Conservation (phyloP, 2,797 vertebrate species). For the Takifugu rubripes region DNA sequence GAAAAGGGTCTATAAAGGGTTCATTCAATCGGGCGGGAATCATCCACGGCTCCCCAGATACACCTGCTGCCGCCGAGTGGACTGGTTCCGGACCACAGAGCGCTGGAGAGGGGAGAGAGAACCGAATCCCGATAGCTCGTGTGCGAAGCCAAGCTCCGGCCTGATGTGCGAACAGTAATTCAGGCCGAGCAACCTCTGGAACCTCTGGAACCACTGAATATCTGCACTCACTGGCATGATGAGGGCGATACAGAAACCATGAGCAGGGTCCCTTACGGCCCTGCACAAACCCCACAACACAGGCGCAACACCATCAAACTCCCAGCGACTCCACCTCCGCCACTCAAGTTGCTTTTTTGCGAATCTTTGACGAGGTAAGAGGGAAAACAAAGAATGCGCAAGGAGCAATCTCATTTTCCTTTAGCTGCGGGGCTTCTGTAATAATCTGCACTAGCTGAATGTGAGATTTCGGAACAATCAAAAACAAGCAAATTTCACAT, state of each 20-base stretch:
- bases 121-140: too few species aligned
- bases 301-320: not conserved
- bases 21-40: slow-evolving; percentile 68
- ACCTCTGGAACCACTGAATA: slow-evolving; percentile 22
- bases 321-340: not conserved
- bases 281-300: slow-evolving; percentile 9
- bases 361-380: slow-evolving; percentile 16
- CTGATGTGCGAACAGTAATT: slow-evolving; percentile 18
- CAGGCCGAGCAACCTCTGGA: not conserved
- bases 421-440: slow-evolving; percentile 20
- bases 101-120: too few species aligned
- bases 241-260: slow-evolving; percentile 13
- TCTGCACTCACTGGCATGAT: slow-evolving; percentile 18
- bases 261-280: slow-evolving; percentile 16
- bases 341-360: slow-evolving; percentile 1
- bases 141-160: too few species aligned
- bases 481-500: too few species aligned
- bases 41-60: slow-evolving; percentile 46
- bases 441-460: not conserved
- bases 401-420: slow-evolving; percentile 3
- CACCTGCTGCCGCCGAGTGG: slow-evolving; percentile 62
- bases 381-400: not conserved
- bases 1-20: slow-evolving; percentile 69
- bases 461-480: too few species aligned
- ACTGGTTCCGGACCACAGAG: slow-evolving; percentile 18